Conservation (phyloP, 2,113 vertebrate species). For the Todiramphus chloris region DNA sequence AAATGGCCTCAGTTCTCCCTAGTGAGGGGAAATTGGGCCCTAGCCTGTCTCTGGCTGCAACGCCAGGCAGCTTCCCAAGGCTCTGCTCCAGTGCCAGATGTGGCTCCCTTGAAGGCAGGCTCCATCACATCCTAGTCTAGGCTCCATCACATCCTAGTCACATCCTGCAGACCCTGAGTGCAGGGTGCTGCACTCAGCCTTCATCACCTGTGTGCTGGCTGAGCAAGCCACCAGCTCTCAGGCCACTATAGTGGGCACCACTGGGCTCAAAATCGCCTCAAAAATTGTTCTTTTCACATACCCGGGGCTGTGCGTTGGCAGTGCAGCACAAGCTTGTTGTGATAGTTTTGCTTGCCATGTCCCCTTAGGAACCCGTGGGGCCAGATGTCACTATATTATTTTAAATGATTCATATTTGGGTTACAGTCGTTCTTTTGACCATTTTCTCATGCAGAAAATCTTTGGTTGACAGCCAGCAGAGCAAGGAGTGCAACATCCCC, state of each 20-base stretch:
- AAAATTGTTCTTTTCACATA: fast-evolving
- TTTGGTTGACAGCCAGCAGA: not conserved
- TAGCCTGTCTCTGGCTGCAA: fast-evolving
- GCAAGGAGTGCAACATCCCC: not conserved
- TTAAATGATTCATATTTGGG: not conserved
- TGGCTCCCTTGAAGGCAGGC: no score
- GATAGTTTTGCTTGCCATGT: fast-evolving
- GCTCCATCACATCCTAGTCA: fast-evolving
- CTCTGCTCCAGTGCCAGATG: not conserved
- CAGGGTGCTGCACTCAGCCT: not conserved
- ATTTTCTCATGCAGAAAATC: not conserved
- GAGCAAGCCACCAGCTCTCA: no score
- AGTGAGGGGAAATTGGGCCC: no score
- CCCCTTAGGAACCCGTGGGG: not conserved
- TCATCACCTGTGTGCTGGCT: fast-evolving
- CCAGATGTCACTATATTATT: not conserved
- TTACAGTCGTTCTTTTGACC: not conserved
- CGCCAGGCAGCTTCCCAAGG: fast-evolving
- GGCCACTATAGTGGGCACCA: fast-evolving
- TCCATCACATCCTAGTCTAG: fast-evolving
- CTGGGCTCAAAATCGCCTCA: fast-evolving
- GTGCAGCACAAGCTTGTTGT: fast-evolving
- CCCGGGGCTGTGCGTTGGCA: not conserved
- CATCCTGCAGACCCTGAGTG: fast-evolving
- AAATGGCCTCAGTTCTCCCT: fast-evolving